Base-by-base conservation (phyloP, 2,113 vertebrate species). In the Aramus guarauna region DNA sequence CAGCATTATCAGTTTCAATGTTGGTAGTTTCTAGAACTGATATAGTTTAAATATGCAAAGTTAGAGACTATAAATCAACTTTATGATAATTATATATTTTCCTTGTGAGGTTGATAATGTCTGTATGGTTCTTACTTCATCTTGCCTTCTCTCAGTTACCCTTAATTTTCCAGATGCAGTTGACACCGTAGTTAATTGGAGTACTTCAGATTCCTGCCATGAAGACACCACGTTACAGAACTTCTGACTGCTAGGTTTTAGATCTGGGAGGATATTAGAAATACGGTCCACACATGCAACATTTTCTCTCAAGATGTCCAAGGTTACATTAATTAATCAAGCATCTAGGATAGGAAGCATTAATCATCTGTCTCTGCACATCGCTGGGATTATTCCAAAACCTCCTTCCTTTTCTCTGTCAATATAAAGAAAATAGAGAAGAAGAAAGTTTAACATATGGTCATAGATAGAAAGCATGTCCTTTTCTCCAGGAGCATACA, bases 381-480 rank as follows among this genome's bases (percentile, higher is more conserved):
- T 77, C 10, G 6, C 52, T 95, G 95, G 87, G 60, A 73, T 91
- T 83, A 91, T 89, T 96, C 87, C 85, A 89, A 96, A 96, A 94
- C 69, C 59, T 75, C 45, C 43, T 96, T 92, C 19, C 30, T 93
- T 95, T 95, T 36, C 60, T 86, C 58, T 87, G 66, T 83, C 59
- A 74, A 22, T 76, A 24, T 77, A 80, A 84, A 94, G 85, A 41
- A 79, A 92, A 62, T 66, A 58, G 84, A 88, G 63, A 91, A 76
- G 18, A 81, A 7, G 52, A 72, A 93, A 80, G n/a, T 59, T 79
- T 86, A 88, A 84, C 75, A 83, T 94, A 76, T 53, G 82, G 76
- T 77, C 84, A 95, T 63, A 97, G 60, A 84, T 11, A 74, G 32
- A 89, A 26, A 90, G 9, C 56, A 30, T 76, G 53, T 75, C 45